Conservation (phyloP, 2,888 invertebrate species). For the Amiota minor region DNA sequence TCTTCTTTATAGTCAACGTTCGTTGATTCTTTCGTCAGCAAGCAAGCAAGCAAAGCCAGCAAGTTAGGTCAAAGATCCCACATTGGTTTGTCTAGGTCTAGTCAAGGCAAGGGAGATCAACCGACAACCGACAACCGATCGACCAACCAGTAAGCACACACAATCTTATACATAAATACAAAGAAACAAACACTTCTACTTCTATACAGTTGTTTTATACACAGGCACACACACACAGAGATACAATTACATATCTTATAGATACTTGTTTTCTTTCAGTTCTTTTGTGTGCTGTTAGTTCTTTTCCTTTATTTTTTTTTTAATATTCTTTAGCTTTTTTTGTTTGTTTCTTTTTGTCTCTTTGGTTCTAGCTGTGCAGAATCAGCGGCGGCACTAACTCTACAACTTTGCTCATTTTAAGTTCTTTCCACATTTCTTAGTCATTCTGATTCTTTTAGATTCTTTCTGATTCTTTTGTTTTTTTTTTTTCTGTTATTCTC, state of each 20-base stretch:
- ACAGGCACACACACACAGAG: not conserved
- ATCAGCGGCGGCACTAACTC: slow-evolving; percentile 5
- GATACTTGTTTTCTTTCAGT: slow-evolving; percentile 16
- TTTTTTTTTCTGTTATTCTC: not conserved
- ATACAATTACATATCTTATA: not conserved
- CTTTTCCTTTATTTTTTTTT: not conserved
- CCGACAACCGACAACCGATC: too few species aligned
- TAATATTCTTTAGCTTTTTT: not conserved
- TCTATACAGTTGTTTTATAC: not conserved
- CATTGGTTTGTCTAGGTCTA: slow-evolving; percentile 22
- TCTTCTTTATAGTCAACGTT: too few species aligned
- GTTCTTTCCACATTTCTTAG: slow-evolving; percentile 6
- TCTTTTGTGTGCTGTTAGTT: not conserved
- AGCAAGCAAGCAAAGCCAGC: not conserved
- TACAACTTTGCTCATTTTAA: slow-evolving; percentile 2
- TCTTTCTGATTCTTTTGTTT: not conserved
- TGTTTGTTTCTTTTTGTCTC: slow-evolving; percentile 16
- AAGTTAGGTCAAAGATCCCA: slow-evolving; percentile 71
- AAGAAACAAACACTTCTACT: not conserved
- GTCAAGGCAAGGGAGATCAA: not conserved
- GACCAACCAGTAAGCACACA: not conserved
- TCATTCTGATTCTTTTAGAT: slow-evolving; percentile 3
- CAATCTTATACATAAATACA: not conserved
- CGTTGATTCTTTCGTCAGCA: too few species aligned
- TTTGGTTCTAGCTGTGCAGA: not conserved